Evolutionary conservation across 1,140 invertebrate species (phyloP).

Genomic region (Paralvinella palmiformis): DNA sequence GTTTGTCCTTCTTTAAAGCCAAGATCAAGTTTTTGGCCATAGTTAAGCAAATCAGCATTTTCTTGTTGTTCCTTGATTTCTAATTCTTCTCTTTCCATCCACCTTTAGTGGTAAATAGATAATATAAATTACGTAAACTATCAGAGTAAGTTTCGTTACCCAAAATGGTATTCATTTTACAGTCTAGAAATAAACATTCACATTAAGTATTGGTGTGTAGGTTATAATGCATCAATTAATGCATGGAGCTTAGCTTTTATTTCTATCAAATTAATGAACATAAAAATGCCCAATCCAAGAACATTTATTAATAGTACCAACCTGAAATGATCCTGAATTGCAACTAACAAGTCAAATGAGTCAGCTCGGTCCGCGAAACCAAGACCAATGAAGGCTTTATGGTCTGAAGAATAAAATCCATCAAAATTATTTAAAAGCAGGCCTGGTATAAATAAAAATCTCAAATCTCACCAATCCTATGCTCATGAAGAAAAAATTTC

Average conservation of each 20-base stretch:
- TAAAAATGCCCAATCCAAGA: too few relatives aligned
- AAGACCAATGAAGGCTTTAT: neutral
- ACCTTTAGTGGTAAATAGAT: neutral
- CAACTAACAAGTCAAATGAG: slow-evolving; percentile 1
- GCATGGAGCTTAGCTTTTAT: too few relatives aligned
- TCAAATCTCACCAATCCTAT: too few relatives aligned
- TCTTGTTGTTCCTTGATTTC: slow-evolving; percentile 55
- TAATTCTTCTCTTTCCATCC: slow-evolving; percentile 73
- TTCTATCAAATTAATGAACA: too few relatives aligned
- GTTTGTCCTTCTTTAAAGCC: slow-evolving; percentile 98
- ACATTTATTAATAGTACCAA: neutral
- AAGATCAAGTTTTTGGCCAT: slow-evolving; percentile 73
- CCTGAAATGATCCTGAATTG: slow-evolving; percentile 5
- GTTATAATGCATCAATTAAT: too few relatives aligned
- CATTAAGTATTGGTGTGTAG: neutral
- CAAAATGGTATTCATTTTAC: neutral
- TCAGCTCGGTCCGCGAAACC: neutral
- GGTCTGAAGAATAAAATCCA: neutral
- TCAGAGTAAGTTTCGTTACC: neutral
- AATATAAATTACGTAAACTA: neutral
- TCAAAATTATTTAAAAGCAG: neutral
- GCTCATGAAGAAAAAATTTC: too few relatives aligned
- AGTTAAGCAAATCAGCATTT: slow-evolving; percentile 44
- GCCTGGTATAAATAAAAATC: too few relatives aligned
- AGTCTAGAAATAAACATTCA: neutral